Evolutionary conservation across 1,140 invertebrate species (phyloP).

Genomic region (Campoletis sonorensis): DNA sequence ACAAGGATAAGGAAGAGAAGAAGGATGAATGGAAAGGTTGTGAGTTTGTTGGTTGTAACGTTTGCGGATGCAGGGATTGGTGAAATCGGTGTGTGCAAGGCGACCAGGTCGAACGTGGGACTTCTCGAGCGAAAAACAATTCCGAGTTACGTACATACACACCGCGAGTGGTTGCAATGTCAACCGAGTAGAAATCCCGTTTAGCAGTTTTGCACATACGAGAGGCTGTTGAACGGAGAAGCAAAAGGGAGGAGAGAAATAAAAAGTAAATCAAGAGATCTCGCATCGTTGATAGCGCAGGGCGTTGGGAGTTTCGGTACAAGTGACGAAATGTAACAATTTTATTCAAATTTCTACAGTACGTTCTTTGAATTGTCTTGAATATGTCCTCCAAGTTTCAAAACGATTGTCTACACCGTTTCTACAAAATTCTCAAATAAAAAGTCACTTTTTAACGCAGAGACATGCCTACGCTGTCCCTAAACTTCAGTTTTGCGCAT

Average conservation of each 20-base stretch:
- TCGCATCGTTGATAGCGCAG: neutral
- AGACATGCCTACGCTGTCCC: too few species aligned
- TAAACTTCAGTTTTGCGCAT: too few species aligned
- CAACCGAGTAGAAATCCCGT: constrained; percentile 15
- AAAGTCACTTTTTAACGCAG: too few species aligned
- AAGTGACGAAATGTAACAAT: too few species aligned
- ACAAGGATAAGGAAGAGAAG: neutral
- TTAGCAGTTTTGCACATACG: constrained; percentile 15
- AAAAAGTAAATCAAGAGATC: neutral
- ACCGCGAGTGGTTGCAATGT: neutral
- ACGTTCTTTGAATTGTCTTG: too few species aligned
- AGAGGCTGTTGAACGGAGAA: neutral
- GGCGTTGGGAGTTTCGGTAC: too few species aligned
- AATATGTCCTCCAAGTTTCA: too few species aligned
- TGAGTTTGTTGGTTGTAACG: neutral
- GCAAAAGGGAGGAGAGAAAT: neutral
- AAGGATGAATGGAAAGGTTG: neutral
- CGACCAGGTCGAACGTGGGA: constrained; percentile 24
- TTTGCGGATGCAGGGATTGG: neutral
- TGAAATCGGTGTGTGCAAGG: neutral
- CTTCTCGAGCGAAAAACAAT: constrained; percentile 38
- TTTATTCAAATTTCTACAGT: too few species aligned
- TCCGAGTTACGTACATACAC: constrained; percentile 7
- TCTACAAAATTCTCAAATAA: too few species aligned
- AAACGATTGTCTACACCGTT: too few species aligned